Percentiles rank a stretch among this genome's conserved stretches.
Evolutionary conservation across 2,888 invertebrate species (phyloP).

Genomic region (Caenorhabditis virilis): DNA sequence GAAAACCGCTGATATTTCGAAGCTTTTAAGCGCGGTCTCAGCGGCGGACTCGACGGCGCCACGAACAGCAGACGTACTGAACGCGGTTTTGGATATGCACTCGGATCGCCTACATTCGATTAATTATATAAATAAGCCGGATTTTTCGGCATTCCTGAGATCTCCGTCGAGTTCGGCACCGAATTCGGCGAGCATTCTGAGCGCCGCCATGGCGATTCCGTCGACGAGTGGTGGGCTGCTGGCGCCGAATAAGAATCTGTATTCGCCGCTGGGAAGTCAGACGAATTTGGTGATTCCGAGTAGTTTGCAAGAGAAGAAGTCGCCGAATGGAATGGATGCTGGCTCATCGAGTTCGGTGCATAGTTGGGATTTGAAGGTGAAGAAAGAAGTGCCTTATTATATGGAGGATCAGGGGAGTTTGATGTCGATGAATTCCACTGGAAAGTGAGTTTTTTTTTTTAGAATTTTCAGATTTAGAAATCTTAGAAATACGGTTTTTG

Average conservation of each 20-base stretch:
- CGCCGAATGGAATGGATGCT: conserved; percentile 8
- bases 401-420: conserved; percentile 8
- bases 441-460: background rate
- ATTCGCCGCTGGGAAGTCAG: conserved; percentile 27
- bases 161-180: conserved; percentile 53
- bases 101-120: conserved; percentile 51
- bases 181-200: conserved; percentile 51
- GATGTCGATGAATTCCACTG: background rate
- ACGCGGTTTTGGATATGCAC: conserved; percentile 66
- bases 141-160: conserved; percentile 38
- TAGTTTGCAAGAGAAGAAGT: conserved; percentile 9
- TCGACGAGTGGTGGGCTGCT: conserved; percentile 35
- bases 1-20: conserved; percentile 51
- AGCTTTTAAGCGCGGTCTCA: conserved; percentile 21
- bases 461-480: too few species aligned
- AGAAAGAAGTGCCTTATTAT: conserved; percentile 28
- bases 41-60: conserved; percentile 51
- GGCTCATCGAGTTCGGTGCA: background rate
- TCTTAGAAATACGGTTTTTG: background rate
- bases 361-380: conserved; percentile 14
- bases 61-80: conserved; percentile 66
- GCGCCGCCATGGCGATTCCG: conserved; percentile 24
- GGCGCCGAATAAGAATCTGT: conserved; percentile 37
- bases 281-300: background rate
- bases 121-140: conserved; percentile 46